Evolutionary conservation across 2,113 vertebrate genomes (phyloP).

Genomic region (Coturnix japonica): DNA sequence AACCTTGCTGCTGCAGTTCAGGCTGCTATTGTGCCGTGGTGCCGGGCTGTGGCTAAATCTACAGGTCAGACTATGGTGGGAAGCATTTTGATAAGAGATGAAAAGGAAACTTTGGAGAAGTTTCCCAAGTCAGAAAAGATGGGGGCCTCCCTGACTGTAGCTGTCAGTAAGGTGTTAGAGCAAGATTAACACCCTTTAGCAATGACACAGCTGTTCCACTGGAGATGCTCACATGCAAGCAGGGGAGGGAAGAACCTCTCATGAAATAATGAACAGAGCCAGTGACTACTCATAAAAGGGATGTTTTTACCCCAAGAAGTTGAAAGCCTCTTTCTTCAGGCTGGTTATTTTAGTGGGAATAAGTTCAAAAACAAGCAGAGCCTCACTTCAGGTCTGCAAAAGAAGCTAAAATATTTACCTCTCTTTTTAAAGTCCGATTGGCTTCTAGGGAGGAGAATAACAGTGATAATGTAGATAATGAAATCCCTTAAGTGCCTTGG

Average conservation of each 20-base stretch:
- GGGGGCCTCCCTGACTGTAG: slow-evolving; percentile 52
- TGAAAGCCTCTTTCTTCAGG: not conserved
- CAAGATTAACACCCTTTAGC: slow-evolving; percentile 72
- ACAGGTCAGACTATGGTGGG: not conserved
- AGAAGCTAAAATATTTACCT: slow-evolving; percentile 24
- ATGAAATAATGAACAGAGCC: slow-evolving; percentile 41
- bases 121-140: slow-evolving; percentile 48
- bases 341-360: slow-evolving; percentile 9
- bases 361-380: not conserved
- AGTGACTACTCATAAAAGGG: not conserved
- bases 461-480: slow-evolving; percentile 28
- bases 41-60: not conserved
- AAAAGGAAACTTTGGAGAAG: slow-evolving; percentile 60
- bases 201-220: slow-evolving; percentile 70
- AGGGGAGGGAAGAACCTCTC: slow-evolving; percentile 55
- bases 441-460: slow-evolving; percentile 23
- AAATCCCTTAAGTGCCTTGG: slow-evolving; percentile 31
- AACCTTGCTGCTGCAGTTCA: not conserved
- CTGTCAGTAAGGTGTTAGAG: slow-evolving; percentile 71
- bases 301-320: slow-evolving; percentile 27
- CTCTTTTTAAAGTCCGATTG: slow-evolving; percentile 22
- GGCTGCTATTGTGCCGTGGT: not conserved
- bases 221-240: slow-evolving; percentile 69
- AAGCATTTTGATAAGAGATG: not conserved
- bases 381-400: not conserved